Conservation (phyloP, 2,888 invertebrate species). For the Gordius sp. region DNA sequence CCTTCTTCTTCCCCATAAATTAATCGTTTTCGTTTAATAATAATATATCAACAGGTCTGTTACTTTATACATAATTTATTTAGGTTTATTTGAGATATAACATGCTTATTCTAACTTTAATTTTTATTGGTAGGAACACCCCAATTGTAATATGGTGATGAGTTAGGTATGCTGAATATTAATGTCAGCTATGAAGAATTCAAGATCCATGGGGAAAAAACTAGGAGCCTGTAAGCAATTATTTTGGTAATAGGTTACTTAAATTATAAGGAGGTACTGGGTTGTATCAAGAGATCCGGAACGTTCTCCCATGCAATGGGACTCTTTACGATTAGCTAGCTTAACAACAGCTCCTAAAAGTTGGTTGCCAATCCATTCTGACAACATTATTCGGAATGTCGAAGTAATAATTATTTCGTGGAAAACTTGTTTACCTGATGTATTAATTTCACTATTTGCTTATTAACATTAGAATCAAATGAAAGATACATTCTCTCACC, state of each 20-base stretch:
- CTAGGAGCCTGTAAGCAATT: constrained; percentile 19
- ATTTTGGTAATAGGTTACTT: too few relatives aligned
- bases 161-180: constrained; percentile 24
- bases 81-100: too few relatives aligned
- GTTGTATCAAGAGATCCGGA: constrained; percentile 23
- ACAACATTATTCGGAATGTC: neutral
- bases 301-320: constrained; percentile 29
- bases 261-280: neutral
- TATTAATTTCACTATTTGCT: too few relatives aligned
- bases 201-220: constrained; percentile 24
- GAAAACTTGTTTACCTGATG: too few relatives aligned
- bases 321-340: constrained; percentile 23
- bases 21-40: too few relatives aligned
- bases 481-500: neutral
- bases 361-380: constrained; percentile 3
- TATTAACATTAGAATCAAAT: too few relatives aligned
- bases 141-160: constrained; percentile 28
- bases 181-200: constrained; percentile 23
- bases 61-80: too few relatives aligned
- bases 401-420: neutral
- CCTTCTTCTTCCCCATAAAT: too few relatives aligned
- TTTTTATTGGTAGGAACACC: constrained; percentile 21
- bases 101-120: too few relatives aligned
- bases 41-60: too few relatives aligned
- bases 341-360: constrained; percentile 22